Evolutionary conservation across 2,113 vertebrate genomes (phyloP).

Genomic region (Orycteropus afer): DNA sequence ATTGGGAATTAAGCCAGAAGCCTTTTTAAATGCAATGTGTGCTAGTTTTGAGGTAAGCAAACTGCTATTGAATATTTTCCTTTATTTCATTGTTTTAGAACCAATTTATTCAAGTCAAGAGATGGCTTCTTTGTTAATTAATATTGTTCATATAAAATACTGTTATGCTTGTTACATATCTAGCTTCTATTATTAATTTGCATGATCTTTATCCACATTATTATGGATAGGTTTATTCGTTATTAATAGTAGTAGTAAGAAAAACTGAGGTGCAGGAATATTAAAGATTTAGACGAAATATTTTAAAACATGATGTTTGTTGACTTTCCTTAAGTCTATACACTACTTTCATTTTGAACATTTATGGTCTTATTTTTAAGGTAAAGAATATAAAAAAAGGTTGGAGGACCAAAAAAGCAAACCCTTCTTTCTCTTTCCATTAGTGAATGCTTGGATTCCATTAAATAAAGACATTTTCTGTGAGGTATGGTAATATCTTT

Average conservation of each 20-base stretch:
- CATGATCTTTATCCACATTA: not conserved
- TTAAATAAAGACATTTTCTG: not conserved
- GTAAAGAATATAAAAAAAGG: not conserved
- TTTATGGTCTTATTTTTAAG: conserved; percentile 28
- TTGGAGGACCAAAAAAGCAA: not conserved
- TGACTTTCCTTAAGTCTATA: not conserved
- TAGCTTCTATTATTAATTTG: not conserved
- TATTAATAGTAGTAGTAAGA: not conserved
- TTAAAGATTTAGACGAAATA: not conserved
- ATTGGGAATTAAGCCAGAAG: conserved; percentile 20
- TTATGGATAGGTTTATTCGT: not conserved
- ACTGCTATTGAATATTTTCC: conserved; percentile 1
- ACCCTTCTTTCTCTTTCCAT: not conserved
- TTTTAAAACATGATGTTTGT: not conserved
- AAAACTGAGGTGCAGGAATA: not conserved
- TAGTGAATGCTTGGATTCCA: not conserved
- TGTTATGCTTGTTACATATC: not conserved
- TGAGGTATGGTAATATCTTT: not conserved
- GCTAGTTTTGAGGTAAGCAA: not conserved
- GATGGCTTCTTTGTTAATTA: conserved; percentile 15
- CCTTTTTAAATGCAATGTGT: not conserved
- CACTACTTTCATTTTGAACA: not conserved
- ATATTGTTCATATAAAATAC: not conserved
- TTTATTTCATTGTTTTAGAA: conserved; percentile 46
- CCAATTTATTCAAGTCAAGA: conserved; percentile 5